Conservation (phyloP, 2,113 vertebrate genomes). For the Mirza zaza region DNA sequence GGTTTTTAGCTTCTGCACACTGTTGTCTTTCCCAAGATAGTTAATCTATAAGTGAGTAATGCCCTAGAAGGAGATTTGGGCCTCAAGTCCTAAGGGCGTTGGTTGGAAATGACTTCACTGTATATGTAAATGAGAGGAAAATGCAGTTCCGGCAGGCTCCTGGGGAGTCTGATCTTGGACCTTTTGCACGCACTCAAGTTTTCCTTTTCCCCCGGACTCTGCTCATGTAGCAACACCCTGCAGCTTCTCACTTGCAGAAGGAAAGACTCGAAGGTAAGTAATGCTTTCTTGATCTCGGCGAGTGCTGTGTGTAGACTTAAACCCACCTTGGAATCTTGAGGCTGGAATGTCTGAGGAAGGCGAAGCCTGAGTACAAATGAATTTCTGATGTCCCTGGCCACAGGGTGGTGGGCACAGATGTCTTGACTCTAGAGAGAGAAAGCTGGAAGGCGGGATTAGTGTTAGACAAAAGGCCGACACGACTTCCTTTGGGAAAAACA, state of each 20-base stretch:
- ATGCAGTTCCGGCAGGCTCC: background rate
- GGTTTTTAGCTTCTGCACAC: background rate
- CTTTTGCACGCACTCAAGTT: background rate
- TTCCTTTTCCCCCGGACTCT: constrained; percentile 35
- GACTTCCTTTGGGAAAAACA: background rate
- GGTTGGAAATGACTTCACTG: constrained; percentile 58
- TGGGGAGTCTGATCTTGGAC: constrained; percentile 12
- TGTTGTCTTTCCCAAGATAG: constrained; percentile 35
- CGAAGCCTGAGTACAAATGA: background rate
- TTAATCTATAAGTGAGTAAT: constrained; percentile 52
- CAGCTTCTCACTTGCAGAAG: background rate
- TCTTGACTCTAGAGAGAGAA: background rate
- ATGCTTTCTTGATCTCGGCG: background rate
- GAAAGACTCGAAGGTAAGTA: constrained; percentile 27
- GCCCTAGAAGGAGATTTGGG: constrained; percentile 37
- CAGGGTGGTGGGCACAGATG: background rate
- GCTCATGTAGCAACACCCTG: background rate
- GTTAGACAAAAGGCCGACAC: constrained; percentile 58
- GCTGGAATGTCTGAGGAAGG: background rate
- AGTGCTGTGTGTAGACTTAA: background rate
- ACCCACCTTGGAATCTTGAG: background rate
- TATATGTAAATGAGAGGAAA: constrained; percentile 56
- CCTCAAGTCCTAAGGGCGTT: background rate
- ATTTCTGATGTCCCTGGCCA: background rate
- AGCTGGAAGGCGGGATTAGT: constrained; percentile 38